phyloP scores from a whole-genome alignment of 2,888 invertebrate species.

The Drosophila suboccidentalis region DNA sequence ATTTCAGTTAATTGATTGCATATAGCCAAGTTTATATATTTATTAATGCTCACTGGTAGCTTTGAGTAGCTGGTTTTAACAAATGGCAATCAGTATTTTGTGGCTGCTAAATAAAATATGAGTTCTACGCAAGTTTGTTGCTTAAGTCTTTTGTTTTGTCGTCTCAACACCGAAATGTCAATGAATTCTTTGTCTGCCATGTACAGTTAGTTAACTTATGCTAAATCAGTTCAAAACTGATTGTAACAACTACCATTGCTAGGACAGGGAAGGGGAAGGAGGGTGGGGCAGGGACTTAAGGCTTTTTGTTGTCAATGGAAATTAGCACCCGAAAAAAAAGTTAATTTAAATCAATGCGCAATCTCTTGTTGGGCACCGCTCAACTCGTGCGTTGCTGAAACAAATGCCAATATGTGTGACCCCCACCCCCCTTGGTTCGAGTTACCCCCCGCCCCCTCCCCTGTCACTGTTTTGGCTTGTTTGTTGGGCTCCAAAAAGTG shows the following conservation, averaged over 20 bases:
- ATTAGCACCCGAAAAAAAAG: slow-evolving; percentile 69
- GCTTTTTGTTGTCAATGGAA: slow-evolving; percentile 59
- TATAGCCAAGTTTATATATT: slow-evolving; percentile 43
- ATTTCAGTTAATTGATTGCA: slow-evolving; percentile 71
- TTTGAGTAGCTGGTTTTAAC: slow-evolving; percentile 16
- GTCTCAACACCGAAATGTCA: slow-evolving; percentile 60
- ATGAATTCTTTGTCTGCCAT: slow-evolving; percentile 58
- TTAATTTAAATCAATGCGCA: slow-evolving; percentile 80
- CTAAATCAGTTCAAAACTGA: slow-evolving; percentile 64
- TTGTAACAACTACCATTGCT: slow-evolving; percentile 30
- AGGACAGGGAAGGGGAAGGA: not conserved
- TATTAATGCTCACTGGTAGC: slow-evolving; percentile 52
- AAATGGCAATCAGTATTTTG: slow-evolving; percentile 44
- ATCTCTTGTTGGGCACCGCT: slow-evolving; percentile 58
- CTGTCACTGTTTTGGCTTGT: slow-evolving; percentile 45
- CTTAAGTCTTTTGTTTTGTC: slow-evolving; percentile 66
- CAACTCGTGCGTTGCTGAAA: slow-evolving; percentile 79
- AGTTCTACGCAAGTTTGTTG: slow-evolving; percentile 75
- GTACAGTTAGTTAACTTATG: slow-evolving; percentile 48
- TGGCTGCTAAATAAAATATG: slow-evolving; percentile 75
- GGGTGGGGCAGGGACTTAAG: not conserved
- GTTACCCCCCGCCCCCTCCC: not conserved
- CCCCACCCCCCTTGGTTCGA: not conserved
- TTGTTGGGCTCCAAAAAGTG: slow-evolving; percentile 81
- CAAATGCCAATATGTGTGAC: slow-evolving; percentile 69